These are phyloP conservation scores for Molossus alvarezi DNA, from an alignment of 2,797 vertebrate species.

Conservation along the genomic window DNA sequence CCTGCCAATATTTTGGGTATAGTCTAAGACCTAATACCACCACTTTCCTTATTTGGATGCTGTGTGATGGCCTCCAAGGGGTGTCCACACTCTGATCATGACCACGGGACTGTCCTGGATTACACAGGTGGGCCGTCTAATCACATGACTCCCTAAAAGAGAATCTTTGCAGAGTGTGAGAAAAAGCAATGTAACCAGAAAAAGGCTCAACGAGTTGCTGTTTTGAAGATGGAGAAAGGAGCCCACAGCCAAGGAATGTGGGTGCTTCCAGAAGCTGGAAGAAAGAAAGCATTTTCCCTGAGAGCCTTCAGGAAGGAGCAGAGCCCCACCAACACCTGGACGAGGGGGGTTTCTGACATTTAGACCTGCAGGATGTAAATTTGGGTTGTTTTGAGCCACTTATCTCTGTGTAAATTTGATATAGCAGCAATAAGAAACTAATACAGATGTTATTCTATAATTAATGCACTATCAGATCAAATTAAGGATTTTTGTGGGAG, in stretches of 20 bases:
- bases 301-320: not conserved
- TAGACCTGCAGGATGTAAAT: not conserved
- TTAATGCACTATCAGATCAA: not conserved
- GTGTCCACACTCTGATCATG: not conserved
- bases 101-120: not conserved
- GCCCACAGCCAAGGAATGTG: not conserved
- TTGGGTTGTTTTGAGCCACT: not conserved
- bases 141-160: not conserved
- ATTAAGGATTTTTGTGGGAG: not conserved
- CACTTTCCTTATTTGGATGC: not conserved
- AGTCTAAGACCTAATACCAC: not conserved
- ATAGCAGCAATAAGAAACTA: not conserved
- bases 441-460: not conserved
- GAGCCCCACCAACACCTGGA: not conserved
- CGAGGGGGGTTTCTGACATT: not conserved
- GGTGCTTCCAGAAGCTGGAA: not conserved
- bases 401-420: not conserved
- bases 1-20: not conserved
- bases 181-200: not conserved
- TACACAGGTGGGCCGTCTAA: not conserved
- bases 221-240: not conserved
- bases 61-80: not conserved
- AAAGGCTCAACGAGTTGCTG: not conserved
- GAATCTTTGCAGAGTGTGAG: not conserved
- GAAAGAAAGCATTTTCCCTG: not conserved